These are phyloP conservation scores for Plutella xylostella DNA, from an alignment of 2,888 invertebrate genomes.

Conservation along the genomic window DNA sequence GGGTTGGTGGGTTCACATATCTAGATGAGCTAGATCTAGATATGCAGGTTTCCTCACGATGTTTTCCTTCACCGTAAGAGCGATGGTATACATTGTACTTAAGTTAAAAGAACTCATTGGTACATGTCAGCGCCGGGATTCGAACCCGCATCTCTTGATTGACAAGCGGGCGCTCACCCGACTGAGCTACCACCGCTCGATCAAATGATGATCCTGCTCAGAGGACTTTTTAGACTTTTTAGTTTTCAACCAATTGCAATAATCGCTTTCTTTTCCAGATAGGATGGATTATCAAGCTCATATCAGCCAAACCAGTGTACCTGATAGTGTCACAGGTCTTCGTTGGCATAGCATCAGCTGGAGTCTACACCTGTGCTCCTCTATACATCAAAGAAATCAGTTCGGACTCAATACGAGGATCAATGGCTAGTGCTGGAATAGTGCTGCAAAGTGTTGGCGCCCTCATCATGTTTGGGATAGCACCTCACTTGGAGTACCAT, in stretches of 20 bases:
- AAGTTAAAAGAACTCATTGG: too few relatives aligned
- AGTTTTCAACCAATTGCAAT: neutral
- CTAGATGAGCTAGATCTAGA: too few relatives aligned
- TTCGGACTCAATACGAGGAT: slow-evolving; percentile 16
- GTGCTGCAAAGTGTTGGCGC: slow-evolving; percentile 15
- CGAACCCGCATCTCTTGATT: too few relatives aligned
- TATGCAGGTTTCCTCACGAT: too few relatives aligned
- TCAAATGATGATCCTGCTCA: neutral
- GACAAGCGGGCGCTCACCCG: too few relatives aligned
- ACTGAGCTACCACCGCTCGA: too few relatives aligned
- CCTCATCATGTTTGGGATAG: slow-evolving; percentile 15
- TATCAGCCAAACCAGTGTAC: slow-evolving; percentile 14
- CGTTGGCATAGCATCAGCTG: slow-evolving; percentile 15
- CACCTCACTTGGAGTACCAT: slow-evolving; percentile 15
- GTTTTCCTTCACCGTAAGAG: too few relatives aligned
- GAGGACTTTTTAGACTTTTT: neutral
- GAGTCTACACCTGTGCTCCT: slow-evolving; percentile 13
- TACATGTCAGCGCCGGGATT: too few relatives aligned
- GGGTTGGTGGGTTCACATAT: too few relatives aligned
- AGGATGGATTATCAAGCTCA: slow-evolving; percentile 15
- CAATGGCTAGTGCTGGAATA: slow-evolving; percentile 12
- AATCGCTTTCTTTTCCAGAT: slow-evolving; percentile 11
- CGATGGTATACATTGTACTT: too few relatives aligned
- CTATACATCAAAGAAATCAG: slow-evolving; percentile 18
- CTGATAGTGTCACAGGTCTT: slow-evolving; percentile 12